phyloP scores from a whole-genome alignment of 2,888 invertebrate species.

The Monopis laevigella region DNA sequence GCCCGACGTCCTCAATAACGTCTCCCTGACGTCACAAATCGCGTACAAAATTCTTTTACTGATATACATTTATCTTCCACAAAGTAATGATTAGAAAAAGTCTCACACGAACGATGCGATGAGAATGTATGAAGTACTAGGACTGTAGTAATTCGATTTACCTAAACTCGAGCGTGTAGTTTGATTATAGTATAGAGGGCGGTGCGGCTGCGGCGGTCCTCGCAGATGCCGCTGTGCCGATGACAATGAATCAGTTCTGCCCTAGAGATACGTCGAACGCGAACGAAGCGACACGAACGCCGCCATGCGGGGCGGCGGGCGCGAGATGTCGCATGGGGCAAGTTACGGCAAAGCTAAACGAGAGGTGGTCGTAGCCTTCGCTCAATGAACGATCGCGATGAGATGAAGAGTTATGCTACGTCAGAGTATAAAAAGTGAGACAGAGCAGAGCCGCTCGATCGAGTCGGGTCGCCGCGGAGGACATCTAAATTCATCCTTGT shows the following conservation, averaged over 20 bases:
- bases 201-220: neutral
- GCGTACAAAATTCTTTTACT: no score
- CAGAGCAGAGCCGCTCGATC: constrained; percentile 55
- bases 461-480: constrained; percentile 38
- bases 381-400: constrained; percentile 26
- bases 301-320: neutral
- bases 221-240: neutral
- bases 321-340: no score
- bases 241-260: constrained; percentile 7
- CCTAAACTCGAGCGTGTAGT: constrained; percentile 23
- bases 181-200: constrained; percentile 11
- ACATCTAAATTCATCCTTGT: no score
- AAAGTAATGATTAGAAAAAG: neutral
- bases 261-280: neutral
- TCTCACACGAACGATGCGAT: neutral
- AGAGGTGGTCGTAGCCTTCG: neutral
- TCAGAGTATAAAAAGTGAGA: constrained; percentile 61
- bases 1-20: no score
- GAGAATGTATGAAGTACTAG: constrained; percentile 17
- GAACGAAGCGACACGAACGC: neutral
- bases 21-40: neutral
- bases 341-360: constrained; percentile 6
- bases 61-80: neutral
- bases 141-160: constrained; percentile 23
- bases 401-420: constrained; percentile 39